These are phyloP conservation scores for Bubo bubo DNA, from an alignment of 2,113 vertebrate species.

Conservation along the genomic window DNA sequence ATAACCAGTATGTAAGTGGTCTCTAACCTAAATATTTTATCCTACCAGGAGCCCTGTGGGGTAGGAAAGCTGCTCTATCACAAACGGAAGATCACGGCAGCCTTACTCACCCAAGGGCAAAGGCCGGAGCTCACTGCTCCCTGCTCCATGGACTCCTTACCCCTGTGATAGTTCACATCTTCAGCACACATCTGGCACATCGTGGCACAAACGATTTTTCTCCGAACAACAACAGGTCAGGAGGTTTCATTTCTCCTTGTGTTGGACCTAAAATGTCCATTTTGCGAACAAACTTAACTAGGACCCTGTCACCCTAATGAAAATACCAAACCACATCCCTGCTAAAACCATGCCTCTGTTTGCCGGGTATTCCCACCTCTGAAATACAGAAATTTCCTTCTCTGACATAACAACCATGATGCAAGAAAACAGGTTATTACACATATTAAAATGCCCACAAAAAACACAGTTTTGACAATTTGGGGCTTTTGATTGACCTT, in stretches of 20 bases:
- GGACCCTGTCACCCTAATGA: neutral
- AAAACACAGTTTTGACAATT: neutral
- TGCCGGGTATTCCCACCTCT: neutral
- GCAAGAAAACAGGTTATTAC: neutral
- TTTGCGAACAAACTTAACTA: neutral
- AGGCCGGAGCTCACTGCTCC: accelerated
- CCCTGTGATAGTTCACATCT: neutral
- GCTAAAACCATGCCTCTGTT: neutral
- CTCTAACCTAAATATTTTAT: neutral
- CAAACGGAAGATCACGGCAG: neutral
- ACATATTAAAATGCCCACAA: neutral
- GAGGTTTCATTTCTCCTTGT: neutral
- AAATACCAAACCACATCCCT: neutral
- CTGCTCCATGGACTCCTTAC: neutral
- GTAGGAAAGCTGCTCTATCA: neutral
- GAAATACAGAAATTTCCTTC: neutral
- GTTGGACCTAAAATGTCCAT: neutral
- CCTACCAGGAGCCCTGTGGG: accelerated
- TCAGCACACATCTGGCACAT: neutral
- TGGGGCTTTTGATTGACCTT: neutral
- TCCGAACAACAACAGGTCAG: neutral
- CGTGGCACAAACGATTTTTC: neutral
- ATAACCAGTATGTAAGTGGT: neutral
- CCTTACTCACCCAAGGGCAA: neutral
- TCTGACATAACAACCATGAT: neutral